Evolutionary conservation across 2,797 vertebrate species (phyloP).

Genomic region (Silurus aristotelis): DNA sequence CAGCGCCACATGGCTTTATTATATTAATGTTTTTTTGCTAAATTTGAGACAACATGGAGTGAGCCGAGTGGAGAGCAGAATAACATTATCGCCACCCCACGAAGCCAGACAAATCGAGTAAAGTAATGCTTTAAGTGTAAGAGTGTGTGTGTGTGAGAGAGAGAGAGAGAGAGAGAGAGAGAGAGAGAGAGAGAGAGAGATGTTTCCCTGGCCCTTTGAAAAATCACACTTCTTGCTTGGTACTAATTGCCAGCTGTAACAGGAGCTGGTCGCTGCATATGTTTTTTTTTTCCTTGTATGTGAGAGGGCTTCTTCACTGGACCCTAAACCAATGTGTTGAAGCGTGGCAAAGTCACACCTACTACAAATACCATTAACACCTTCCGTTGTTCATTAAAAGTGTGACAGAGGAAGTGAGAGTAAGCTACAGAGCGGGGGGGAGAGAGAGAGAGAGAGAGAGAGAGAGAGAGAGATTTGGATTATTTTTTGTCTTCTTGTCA

Average conservation of each 20-base stretch:
- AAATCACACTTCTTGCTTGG: slow-evolving; percentile 40
- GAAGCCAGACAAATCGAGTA: slow-evolving; percentile 38
- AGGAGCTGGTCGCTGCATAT: slow-evolving; percentile 65
- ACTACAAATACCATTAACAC: slow-evolving; percentile 90
- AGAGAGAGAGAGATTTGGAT: not conserved
- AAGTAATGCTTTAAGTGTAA: slow-evolving; percentile 20
- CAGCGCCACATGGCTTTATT: slow-evolving; percentile 30
- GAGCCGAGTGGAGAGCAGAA: slow-evolving; percentile 15
- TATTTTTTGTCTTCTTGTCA: slow-evolving; percentile 3
- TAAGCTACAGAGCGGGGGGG: not conserved
- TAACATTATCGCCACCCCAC: slow-evolving; percentile 38
- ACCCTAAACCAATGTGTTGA: slow-evolving; percentile 66
- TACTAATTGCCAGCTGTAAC: slow-evolving; percentile 84
- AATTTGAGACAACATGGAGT: slow-evolving; percentile 8
- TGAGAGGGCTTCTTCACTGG: slow-evolving; percentile 29
- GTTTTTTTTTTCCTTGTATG: slow-evolving; percentile 47
- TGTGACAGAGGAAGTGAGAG: slow-evolving; percentile 40
- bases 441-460: not conserved
- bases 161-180: slow-evolving; percentile 33
- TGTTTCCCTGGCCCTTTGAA: slow-evolving; percentile 18
- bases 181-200: slow-evolving; percentile 34
- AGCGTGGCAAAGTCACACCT: slow-evolving; percentile 83
- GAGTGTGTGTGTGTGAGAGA: slow-evolving; percentile 25
- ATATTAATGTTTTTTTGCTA: slow-evolving; percentile 3
- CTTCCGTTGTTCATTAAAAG: slow-evolving; percentile 92